Base-by-base conservation (phyloP, 2,888 invertebrate species). In the Coenonympha arcania region DNA sequence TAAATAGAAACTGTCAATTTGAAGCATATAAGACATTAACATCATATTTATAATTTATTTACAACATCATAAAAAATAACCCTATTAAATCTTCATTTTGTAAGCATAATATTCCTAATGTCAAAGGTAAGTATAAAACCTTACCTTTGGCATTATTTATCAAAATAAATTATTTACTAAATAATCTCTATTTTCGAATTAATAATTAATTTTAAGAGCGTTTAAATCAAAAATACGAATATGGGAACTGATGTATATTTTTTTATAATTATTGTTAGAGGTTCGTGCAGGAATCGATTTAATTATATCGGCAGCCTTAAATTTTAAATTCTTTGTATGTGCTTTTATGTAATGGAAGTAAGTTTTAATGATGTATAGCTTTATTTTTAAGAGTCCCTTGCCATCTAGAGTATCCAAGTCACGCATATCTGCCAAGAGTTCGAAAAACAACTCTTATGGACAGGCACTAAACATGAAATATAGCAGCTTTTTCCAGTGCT, bases 101-200 rank as follows among this genome's bases (percentile, higher is more conserved):
- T 11, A 8, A 47, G 6, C 26, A n/a, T n/a, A n/a, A n/a, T n/a
- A n/a, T n/a, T n/a, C n/a, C n/a, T n/a, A n/a, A n/a, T n/a, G n/a
- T n/a, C n/a, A n/a, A n/a, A n/a, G n/a, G n/a, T n/a, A n/a, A 8
- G 13, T 33, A 44, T 15, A n/a, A n/a, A n/a, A 30, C 30, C 2
- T 30, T 15, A n/a, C 4, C 11, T 31, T 3, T 8, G 11, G 6
- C 3, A 8, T 15, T 15, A 8, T 11, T 11, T 31, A 16, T 8
- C 4, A n/a, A 26, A 33, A 1, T 31, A 22, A 31, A 13, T 24
- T 34, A 19, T 30, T 18, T 31, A 30, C 22, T 11, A 28, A 18
- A 31, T 19, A 37, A 33, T 43, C 42, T 48, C 48, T 52, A 31
- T 43, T 47, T 48, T 48, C 37, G 47, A 52, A 39, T 52, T 52